Conservation (phyloP, 2,113 vertebrate genomes). For the Anhinga rufa region DNA sequence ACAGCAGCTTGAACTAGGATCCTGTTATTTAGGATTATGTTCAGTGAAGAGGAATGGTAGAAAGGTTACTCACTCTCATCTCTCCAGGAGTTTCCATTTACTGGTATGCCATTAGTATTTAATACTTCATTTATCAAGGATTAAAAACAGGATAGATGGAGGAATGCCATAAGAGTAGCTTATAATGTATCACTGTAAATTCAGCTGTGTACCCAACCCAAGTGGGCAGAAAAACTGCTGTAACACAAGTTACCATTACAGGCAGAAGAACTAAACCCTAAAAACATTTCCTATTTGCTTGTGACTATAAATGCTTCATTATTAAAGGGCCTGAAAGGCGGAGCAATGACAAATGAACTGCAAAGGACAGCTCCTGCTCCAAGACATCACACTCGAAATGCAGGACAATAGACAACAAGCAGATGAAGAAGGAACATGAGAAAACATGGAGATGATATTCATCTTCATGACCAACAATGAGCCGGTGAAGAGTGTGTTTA, state of each 20-base stretch:
- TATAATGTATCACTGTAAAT: background rate
- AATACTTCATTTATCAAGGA: slow-evolving; percentile 52
- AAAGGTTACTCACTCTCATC: slow-evolving; percentile 24
- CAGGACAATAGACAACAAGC: background rate
- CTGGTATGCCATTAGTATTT: slow-evolving; percentile 11
- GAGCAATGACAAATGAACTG: background rate
- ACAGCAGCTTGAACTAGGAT: background rate
- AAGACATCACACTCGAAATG: background rate
- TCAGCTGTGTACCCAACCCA: background rate
- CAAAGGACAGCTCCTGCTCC: background rate
- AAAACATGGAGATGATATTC: background rate
- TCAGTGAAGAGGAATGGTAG: slow-evolving; percentile 26
- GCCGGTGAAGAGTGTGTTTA: too few species aligned
- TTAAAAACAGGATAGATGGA: slow-evolving; percentile 26
- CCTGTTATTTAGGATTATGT: slow-evolving; percentile 16
- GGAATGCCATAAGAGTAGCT: background rate
- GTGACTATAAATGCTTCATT: background rate
- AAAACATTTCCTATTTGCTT: background rate
- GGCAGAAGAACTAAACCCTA: background rate
- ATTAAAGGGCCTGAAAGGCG: background rate
- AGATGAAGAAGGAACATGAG: background rate
- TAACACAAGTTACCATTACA: background rate
- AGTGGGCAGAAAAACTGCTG: background rate
- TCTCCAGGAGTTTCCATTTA: slow-evolving; percentile 32
- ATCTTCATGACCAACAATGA: background rate